These are phyloP conservation scores for Cyrtorhinus lividipennis DNA, from an alignment of 1,140 invertebrate species.

Conservation along the genomic window DNA sequence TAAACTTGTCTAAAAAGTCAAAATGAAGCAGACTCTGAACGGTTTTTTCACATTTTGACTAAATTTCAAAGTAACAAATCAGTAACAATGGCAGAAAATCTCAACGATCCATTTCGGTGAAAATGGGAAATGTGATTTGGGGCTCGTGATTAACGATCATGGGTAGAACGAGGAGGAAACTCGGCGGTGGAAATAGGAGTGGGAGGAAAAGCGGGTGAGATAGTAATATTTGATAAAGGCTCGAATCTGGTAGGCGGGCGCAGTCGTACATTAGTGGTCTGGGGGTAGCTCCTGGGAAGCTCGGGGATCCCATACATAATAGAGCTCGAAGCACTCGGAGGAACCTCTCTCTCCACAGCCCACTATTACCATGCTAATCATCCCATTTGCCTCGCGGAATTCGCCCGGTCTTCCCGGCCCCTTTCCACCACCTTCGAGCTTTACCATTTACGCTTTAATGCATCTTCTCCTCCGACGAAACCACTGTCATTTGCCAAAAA, in stretches of 20 bases:
- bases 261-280: background rate
- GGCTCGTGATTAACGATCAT: background rate
- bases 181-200: background rate
- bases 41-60: too few relatives aligned
- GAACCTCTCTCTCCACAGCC: background rate
- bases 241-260: background rate
- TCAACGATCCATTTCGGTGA: too few relatives aligned
- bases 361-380: slow-evolving; percentile 20
- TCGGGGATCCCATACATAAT: slow-evolving; percentile 13
- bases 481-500: slow-evolving; percentile 17
- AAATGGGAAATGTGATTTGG: background rate
- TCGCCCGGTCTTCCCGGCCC: background rate
- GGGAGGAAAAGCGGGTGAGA: background rate
- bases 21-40: too few relatives aligned
- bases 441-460: slow-evolving; percentile 14
- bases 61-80: too few relatives aligned
- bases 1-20: too few relatives aligned
- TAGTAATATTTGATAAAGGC: background rate
- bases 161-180: background rate
- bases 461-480: background rate
- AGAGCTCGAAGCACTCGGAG: background rate
- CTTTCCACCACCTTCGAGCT: background rate
- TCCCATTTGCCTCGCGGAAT: slow-evolving; percentile 14
- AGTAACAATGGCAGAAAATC: too few relatives aligned
- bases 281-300: background rate